phyloP scores from a whole-genome alignment of 2,797 vertebrate species.

The Acanthornis magna region DNA sequence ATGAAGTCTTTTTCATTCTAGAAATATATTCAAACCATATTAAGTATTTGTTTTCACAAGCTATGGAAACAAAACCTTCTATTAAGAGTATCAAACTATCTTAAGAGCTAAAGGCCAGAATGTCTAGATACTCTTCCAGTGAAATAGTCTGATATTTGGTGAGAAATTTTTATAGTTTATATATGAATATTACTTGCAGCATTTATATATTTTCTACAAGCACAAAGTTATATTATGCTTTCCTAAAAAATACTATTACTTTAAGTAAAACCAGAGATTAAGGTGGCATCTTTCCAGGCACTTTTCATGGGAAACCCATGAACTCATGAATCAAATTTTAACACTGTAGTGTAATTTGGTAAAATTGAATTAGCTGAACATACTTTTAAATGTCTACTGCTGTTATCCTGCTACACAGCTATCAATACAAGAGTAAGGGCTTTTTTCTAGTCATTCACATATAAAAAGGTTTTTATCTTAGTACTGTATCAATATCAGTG shows the following conservation, averaged over 20 bases:
- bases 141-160: neutral
- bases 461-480: neutral
- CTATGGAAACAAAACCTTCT: neutral
- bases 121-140: neutral
- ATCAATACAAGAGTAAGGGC: neutral
- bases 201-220: neutral
- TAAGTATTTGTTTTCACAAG: neutral
- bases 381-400: neutral
- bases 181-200: neutral
- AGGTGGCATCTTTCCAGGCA: neutral
- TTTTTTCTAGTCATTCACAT: neutral
- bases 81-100: neutral
- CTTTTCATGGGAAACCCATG: neutral
- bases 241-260: neutral
- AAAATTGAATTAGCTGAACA: neutral
- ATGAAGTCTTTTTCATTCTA: neutral
- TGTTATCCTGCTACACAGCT: neutral
- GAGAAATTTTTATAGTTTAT: neutral
- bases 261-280: neutral
- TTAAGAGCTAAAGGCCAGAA: neutral
- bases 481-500: neutral
- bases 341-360: neutral
- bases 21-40: neutral
- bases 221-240: neutral
- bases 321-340: neutral